These are phyloP conservation scores for Thomomys bottae DNA, from an alignment of 2,113 vertebrate species.

Conservation along the genomic window DNA sequence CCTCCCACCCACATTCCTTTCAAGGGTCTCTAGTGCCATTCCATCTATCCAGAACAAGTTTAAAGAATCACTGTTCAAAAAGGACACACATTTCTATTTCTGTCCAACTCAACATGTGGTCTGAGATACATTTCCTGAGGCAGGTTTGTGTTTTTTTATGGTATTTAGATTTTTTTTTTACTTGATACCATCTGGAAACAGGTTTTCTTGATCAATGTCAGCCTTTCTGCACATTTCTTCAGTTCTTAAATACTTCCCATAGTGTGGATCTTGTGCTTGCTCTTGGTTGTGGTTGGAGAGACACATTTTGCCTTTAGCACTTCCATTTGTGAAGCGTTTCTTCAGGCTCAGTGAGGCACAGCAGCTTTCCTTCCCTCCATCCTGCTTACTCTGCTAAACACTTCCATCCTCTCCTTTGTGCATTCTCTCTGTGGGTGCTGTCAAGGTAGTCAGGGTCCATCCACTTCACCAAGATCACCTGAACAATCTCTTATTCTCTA, in stretches of 20 bases:
- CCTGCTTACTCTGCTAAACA: background rate
- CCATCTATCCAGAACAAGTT: background rate
- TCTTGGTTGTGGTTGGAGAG: background rate
- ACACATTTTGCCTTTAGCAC: background rate
- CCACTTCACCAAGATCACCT: background rate
- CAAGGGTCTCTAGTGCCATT: background rate
- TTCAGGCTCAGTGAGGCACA: background rate
- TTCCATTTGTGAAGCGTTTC: background rate
- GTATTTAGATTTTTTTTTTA: constrained; percentile 65
- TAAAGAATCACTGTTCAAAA: constrained; percentile 25
- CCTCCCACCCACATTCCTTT: background rate
- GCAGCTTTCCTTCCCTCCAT: background rate
- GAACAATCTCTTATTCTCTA: background rate
- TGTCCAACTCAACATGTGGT: constrained; percentile 42
- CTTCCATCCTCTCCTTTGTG: background rate
- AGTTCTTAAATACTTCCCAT: background rate
- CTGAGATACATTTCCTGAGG: constrained; percentile 7
- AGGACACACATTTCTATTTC: constrained; percentile 50
- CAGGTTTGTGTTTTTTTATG: background rate
- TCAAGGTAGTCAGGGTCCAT: background rate
- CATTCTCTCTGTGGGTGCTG: background rate
- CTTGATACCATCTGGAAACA: constrained; percentile 56
- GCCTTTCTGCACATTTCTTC: background rate
- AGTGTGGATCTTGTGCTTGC: background rate
- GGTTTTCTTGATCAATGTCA: constrained; percentile 50